Percentiles rank a stretch among this genome's conserved stretches.
phyloP scores from a whole-genome alignment of 2,797 vertebrate species.

The Rhynchotus rufescens region DNA sequence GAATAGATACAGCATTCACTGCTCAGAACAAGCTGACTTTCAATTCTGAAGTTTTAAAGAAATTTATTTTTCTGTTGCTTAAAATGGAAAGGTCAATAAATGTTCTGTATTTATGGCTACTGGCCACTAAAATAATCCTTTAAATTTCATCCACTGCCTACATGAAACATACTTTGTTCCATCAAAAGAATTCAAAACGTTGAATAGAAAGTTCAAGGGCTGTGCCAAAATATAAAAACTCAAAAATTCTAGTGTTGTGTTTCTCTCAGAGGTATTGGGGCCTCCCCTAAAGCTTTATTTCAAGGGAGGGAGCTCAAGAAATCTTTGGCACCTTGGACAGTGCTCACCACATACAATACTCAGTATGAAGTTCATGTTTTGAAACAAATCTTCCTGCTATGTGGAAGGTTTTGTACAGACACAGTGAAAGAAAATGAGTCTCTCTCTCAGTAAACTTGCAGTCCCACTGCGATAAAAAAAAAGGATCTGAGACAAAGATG shows the following conservation, averaged over 20 bases:
- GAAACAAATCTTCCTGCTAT: background rate
- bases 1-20: background rate
- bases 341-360: background rate
- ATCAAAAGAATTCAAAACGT: background rate
- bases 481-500: too few species aligned
- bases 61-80: background rate
- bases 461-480: background rate
- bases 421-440: background rate
- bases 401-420: background rate
- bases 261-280: background rate
- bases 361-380: background rate
- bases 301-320: background rate
- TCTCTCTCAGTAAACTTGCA: background rate
- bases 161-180: background rate
- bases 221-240: background rate
- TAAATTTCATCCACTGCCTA: background rate
- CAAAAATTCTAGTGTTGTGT: fast-evolving
- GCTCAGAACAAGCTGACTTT: background rate
- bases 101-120: background rate
- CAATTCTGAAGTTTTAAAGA: background rate
- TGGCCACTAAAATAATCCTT: background rate
- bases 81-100: background rate
- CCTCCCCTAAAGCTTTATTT: background rate
- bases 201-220: background rate
- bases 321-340: background rate